phyloP scores from a whole-genome alignment of 2,888 invertebrate genomes.

The Erannis defoliaria region DNA sequence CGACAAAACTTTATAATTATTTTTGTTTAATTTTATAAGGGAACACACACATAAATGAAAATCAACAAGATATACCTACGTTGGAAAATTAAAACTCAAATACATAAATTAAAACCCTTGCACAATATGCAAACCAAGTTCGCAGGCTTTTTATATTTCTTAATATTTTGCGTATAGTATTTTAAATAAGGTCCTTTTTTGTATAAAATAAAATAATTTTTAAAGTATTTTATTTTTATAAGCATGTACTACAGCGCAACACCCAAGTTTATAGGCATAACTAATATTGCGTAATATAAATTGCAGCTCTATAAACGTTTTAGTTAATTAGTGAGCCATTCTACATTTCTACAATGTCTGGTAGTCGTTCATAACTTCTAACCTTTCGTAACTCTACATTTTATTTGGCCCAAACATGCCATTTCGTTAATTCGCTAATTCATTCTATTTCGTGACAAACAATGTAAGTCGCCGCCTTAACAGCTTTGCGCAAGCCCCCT shows the following conservation, averaged over 20 bases:
- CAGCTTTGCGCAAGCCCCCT: slow-evolving; percentile 42
- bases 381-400: slow-evolving; percentile 17
- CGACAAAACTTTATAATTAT: no score
- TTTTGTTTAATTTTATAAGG: no score
- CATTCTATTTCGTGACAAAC: slow-evolving; percentile 49
- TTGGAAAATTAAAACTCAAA: no score
- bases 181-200: no score
- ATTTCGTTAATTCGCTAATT: slow-evolving; percentile 64
- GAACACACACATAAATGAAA: no score
- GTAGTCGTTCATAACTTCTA: slow-evolving; percentile 12
- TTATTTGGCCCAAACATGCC: slow-evolving; percentile 42
- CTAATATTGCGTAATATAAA: no score
- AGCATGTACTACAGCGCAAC: neutral
- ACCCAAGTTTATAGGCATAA: neutral
- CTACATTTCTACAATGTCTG: neutral
- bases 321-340: neutral
- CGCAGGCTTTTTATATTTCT: no score
- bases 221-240: neutral
- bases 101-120: no score
- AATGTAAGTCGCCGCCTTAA: slow-evolving; percentile 39
- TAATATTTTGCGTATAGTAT: no score
- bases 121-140: no score
- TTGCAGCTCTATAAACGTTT: neutral
- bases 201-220: no score
- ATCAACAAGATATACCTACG: no score